Conservation (phyloP, 2,888 invertebrate species). For the Pycnomerus fuliginosus region DNA sequence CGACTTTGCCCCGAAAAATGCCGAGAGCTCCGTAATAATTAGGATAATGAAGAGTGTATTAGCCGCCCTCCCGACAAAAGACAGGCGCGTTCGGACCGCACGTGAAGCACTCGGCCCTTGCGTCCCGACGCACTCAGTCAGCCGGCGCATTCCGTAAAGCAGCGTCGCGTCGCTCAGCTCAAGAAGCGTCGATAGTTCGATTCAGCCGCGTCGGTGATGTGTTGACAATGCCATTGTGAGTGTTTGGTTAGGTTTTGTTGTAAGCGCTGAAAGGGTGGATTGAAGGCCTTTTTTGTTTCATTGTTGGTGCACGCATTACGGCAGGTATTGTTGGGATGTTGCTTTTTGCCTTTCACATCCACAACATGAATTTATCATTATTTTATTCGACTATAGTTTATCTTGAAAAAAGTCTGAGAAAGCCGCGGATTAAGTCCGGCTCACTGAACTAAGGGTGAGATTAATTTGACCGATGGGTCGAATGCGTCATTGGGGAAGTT, state of each 20-base stretch:
- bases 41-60: too few species aligned
- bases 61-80: too few species aligned
- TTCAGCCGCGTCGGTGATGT: slow-evolving; percentile 27
- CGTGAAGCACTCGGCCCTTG: too few species aligned
- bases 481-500: neutral
- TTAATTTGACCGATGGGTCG: slow-evolving; percentile 10
- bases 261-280: slow-evolving; percentile 30
- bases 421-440: slow-evolving; percentile 4
- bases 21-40: too few species aligned
- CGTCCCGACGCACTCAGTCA: too few species aligned
- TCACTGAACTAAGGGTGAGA: slow-evolving; percentile 1
- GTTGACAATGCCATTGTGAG: slow-evolving; percentile 38
- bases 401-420: too few species aligned
- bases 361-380: slow-evolving; percentile 18
- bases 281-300: slow-evolving; percentile 30
- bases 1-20: too few species aligned
- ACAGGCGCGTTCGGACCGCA: too few species aligned
- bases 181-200: slow-evolving; percentile 13
- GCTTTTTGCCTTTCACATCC: slow-evolving; percentile 10
- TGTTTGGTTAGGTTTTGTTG: slow-evolving; percentile 35
- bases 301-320: slow-evolving; percentile 30
- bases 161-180: slow-evolving; percentile 9
- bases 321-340: slow-evolving; percentile 29
- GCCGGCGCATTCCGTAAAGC: slow-evolving; percentile 16
- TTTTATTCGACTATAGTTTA: too few species aligned